Conservation (phyloP, 2,888 invertebrate genomes). For the Platycheirus rosarum region DNA sequence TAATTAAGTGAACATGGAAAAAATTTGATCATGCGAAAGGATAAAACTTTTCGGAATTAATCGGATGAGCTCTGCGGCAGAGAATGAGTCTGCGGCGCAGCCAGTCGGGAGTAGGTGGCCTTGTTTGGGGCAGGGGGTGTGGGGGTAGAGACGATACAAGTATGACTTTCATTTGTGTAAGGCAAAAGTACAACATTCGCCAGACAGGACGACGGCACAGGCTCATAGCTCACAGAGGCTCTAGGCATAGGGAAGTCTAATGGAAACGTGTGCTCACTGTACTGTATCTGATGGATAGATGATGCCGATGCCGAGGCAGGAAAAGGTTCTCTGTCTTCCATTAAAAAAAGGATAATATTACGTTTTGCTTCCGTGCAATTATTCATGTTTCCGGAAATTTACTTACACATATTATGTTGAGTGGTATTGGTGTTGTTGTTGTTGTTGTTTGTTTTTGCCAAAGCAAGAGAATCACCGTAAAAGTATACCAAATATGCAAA, state of each 20-base stretch:
- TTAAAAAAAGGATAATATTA: constrained; percentile 72
- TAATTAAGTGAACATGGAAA: constrained; percentile 74
- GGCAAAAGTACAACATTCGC: constrained; percentile 47
- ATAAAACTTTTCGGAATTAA: constrained; percentile 73
- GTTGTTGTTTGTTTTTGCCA: constrained; percentile 2
- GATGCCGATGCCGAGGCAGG: constrained; percentile 30
- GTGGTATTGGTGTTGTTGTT: constrained; percentile 29
- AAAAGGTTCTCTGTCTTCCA: constrained; percentile 46
- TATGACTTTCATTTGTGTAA: constrained; percentile 56
- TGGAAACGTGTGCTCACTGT: constrained; percentile 36
- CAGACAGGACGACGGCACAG: constrained; percentile 23
- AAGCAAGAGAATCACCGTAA: constrained; percentile 12
- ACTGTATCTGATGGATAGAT: constrained; percentile 55
- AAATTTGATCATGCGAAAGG: constrained; percentile 73
- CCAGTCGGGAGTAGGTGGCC: too few species aligned
- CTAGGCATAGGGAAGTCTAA: constrained; percentile 1
- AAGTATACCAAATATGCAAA: constrained; percentile 30
- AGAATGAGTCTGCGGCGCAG: constrained; percentile 5
- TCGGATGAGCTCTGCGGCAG: constrained; percentile 62
- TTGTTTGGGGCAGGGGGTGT: background rate
- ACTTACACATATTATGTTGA: constrained; percentile 54
- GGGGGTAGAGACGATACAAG: constrained; percentile 44
- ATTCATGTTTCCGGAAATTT: constrained; percentile 73
- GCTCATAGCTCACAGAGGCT: constrained; percentile 12
- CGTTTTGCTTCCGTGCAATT: constrained; percentile 72